Evolutionary conservation across 2,113 vertebrate genomes (phyloP), one percentile per base, ranked within the genome.

Genomic region (Ancistrus triradiatus): DNA sequence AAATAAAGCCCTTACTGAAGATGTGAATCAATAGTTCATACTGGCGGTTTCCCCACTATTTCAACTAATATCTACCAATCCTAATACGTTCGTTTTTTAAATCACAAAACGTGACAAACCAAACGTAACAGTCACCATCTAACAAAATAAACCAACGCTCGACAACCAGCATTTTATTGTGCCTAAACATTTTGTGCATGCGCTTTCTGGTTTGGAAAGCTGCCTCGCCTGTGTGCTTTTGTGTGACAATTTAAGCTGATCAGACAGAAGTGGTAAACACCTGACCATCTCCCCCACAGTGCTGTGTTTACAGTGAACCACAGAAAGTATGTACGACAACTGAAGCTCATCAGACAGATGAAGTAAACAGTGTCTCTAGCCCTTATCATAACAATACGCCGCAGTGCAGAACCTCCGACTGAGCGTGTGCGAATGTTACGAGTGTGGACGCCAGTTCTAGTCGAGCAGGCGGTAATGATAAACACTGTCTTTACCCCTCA

Each of bases 401-500:
- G 17, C 47, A 60, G n/a, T n/a, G n/a, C n/a, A n/a, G n/a, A n/a
- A n/a, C n/a, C n/a, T n/a, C n/a, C n/a, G n/a, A n/a, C n/a, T 28
- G 14, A 22, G 52, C 38, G 19, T 58, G 53, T 58, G 63, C 28
- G 40, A 47, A 38, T 55, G 49, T 66, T 48, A 38, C 14, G 52
- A 35, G 52, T 38, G 21, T 21, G 24, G 37, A 37, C 17, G 53
- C 31, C 43, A 27, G 53, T 33, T 10, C 18, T 33, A 49, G 15
- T 28, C n/a, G 4, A 66, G 33, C 31, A 49, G 51, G 47, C 25
- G 7, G 40, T 17, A 53, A 55, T 14, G 37, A 59, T 46, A 58
- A 70, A 68, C 58, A 68, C 69, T 78, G 46, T 69, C 69, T 75
- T 73, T 69, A 66, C 57, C 52, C 56, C 3, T 61, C 66, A 63